Conservation (phyloP, 2,113 vertebrate species). For the Spheniscus mendiculus region DNA sequence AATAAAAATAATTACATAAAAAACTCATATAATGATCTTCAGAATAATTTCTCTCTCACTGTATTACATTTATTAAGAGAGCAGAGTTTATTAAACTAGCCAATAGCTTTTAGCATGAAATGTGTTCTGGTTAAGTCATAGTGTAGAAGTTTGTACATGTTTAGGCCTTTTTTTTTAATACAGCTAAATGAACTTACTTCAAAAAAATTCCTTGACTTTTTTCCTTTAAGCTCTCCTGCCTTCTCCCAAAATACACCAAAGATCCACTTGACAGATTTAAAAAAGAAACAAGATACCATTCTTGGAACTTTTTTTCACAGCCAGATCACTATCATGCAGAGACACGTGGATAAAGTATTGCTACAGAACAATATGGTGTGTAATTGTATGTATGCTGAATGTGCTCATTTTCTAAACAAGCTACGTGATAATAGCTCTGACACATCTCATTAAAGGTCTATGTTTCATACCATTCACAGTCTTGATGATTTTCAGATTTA, state of each 20-base stretch:
- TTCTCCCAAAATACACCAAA: neutral
- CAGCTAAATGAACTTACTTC: neutral
- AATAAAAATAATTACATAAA: slow-evolving; percentile 13
- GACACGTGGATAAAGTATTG: neutral
- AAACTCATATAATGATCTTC: neutral
- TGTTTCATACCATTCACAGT: neutral
- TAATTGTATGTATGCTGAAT: neutral
- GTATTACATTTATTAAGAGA: neutral
- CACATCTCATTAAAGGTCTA: neutral
- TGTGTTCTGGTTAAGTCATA: neutral
- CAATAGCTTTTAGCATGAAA: neutral
- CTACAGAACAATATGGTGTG: neutral
- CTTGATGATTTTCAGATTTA: slow-evolving; percentile 1
- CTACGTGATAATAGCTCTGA: neutral
- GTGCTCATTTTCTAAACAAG: slow-evolving; percentile 1
- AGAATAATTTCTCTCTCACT: neutral
- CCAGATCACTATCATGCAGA: neutral
- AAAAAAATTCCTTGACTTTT: neutral
- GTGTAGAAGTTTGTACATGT: neutral
- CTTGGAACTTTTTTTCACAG: neutral
- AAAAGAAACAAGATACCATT: neutral
- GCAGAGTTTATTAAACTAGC: neutral
- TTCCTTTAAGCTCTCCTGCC: neutral
- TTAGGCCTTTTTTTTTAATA: neutral
- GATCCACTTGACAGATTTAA: neutral